Percentiles rank a stretch among this genome's conserved stretches.
Evolutionary conservation across 2,797 vertebrate species (phyloP).

Genomic region (Syndactyla subalaris): DNA sequence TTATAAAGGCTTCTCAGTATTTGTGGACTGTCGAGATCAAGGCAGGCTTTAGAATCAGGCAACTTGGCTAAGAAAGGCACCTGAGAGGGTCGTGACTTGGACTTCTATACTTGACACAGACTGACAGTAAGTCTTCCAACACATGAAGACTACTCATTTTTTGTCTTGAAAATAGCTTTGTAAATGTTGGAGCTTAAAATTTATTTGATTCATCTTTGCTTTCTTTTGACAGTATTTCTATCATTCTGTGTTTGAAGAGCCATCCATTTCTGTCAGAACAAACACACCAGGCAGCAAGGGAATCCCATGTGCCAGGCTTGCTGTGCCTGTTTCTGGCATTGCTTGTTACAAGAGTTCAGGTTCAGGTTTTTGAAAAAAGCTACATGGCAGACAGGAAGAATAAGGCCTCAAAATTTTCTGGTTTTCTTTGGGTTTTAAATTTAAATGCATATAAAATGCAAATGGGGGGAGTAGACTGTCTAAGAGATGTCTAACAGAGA

Average conservation of each 20-base stretch:
- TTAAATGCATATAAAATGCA: background rate
- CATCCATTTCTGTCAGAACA: background rate
- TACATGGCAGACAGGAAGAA: background rate
- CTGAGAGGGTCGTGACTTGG: background rate
- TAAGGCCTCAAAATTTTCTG: background rate
- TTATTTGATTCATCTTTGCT: background rate
- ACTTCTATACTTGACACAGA: background rate
- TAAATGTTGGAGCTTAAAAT: background rate
- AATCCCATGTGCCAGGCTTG: background rate
- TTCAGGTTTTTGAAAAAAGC: background rate
- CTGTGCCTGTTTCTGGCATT: background rate
- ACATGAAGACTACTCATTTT: background rate
- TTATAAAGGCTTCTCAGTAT: background rate
- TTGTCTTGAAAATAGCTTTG: background rate
- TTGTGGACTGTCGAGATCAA: background rate
- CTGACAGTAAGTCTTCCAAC: background rate
- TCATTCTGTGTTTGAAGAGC: background rate
- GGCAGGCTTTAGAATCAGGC: background rate
- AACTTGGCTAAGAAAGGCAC: background rate
- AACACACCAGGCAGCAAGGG: background rate
- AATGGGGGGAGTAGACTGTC: fast-evolving
- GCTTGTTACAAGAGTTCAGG: background rate
- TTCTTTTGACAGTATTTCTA: background rate
- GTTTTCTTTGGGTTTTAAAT: background rate
- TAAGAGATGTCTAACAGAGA: background rate